A percentile compares a stretch with the other conserved stretches of the same genome.
These are phyloP conservation scores for Sturmia bella DNA, from an alignment of 2,888 invertebrate genomes.

Conservation along the genomic window DNA sequence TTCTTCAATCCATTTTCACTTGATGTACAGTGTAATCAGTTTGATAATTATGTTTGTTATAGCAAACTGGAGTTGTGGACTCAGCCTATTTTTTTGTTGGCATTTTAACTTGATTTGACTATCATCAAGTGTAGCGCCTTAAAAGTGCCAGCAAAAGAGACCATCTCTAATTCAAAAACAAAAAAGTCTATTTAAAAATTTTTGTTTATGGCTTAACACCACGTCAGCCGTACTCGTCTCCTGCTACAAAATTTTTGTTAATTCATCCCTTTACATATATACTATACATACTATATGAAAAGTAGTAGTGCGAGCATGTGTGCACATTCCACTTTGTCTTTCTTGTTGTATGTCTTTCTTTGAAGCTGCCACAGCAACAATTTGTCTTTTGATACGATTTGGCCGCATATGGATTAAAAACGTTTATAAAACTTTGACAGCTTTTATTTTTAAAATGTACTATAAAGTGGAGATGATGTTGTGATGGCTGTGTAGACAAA, in stretches of 20 bases:
- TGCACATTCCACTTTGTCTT: constrained; percentile 6
- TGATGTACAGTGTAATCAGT: too few relatives aligned
- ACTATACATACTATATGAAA: too few relatives aligned
- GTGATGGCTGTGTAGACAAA: constrained; percentile 38
- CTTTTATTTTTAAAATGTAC: constrained; percentile 47
- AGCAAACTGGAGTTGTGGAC: too few relatives aligned
- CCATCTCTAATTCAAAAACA: constrained; percentile 62
- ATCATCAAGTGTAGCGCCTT: neutral
- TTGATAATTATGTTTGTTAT: too few relatives aligned
- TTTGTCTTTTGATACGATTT: constrained; percentile 67
- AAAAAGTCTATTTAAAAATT: constrained; percentile 63
- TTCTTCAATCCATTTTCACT: too few relatives aligned
- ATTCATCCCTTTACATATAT: constrained; percentile 1
- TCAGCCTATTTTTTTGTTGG: too few relatives aligned
- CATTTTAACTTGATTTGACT: neutral
- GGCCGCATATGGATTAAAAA: constrained; percentile 69
- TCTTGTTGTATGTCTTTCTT: constrained; percentile 16
- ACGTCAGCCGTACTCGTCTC: neutral
- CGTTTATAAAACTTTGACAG: constrained; percentile 65
- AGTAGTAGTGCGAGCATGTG: too few relatives aligned
- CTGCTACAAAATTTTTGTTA: neutral
- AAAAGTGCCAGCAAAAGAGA: constrained; percentile 53
- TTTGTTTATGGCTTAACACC: constrained; percentile 39
- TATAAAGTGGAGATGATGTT: constrained; percentile 30
- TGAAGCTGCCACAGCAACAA: constrained; percentile 64